Conservation (phyloP, 2,888 invertebrate species). For the Perithous albicinctus region DNA sequence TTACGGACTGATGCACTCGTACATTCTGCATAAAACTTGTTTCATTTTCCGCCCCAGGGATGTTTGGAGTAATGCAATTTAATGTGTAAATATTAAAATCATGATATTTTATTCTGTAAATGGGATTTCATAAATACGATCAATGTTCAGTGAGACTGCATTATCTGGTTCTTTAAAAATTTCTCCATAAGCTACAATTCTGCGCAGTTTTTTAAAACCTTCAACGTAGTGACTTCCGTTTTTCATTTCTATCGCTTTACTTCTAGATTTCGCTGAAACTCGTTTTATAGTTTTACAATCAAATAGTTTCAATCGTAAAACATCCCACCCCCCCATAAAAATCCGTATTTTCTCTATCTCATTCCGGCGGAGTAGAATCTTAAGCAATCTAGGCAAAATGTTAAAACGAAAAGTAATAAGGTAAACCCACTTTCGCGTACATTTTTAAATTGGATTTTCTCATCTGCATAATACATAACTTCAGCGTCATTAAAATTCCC, state of each 20-base stretch:
- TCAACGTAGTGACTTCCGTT: background rate
- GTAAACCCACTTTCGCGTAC: conserved; percentile 1
- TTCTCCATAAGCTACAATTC: background rate
- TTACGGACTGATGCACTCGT: background rate
- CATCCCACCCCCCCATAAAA: background rate
- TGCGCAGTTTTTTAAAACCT: background rate
- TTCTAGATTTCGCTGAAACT: background rate
- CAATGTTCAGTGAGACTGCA: background rate
- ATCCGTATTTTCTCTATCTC: background rate
- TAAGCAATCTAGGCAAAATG: background rate
- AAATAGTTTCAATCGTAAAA: background rate
- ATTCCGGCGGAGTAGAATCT: background rate
- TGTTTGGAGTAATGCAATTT: background rate
- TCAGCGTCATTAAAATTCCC: conserved; percentile 4
- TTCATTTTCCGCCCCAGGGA: background rate
- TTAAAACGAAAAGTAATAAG: conserved; percentile 11
- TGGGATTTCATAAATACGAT: background rate
- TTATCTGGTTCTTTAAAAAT: background rate
- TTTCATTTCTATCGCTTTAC: background rate
- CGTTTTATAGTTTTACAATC: background rate
- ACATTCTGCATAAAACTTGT: background rate
- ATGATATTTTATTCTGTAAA: background rate
- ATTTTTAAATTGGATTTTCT: conserved; percentile 24
- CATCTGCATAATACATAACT: conserved; percentile 23
- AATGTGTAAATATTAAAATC: background rate